Conservation (phyloP, 2,113 vertebrate genomes). For the Philantomba maxwellii region DNA sequence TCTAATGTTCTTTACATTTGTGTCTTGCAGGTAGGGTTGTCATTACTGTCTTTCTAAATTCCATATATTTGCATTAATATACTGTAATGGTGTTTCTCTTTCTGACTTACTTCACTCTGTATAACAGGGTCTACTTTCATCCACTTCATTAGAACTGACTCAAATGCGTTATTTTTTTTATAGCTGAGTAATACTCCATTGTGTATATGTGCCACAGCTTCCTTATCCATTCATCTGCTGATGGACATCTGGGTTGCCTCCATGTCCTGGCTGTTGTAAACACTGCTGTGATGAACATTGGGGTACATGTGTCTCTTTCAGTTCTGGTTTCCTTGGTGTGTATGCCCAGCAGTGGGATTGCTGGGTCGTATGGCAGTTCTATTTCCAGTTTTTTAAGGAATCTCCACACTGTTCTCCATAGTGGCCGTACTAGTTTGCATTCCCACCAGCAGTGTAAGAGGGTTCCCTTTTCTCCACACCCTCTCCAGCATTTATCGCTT, state of each 20-base stretch:
- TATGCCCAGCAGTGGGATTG: background rate
- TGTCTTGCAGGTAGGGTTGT: background rate
- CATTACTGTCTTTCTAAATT: background rate
- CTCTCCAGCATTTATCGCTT: background rate
- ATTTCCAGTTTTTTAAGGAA: background rate
- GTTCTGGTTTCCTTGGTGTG: background rate
- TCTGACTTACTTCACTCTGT: background rate
- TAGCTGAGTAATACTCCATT: background rate
- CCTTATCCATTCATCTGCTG: background rate
- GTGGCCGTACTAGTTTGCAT: background rate
- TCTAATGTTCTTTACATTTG: background rate
- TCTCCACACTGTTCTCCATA: background rate
- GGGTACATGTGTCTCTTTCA: background rate
- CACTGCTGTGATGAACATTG: background rate
- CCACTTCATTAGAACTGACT: background rate
- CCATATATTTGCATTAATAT: background rate
- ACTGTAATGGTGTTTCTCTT: background rate
- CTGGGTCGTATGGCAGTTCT: background rate
- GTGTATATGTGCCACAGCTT: background rate
- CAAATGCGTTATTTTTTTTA: background rate
- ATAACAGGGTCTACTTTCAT: background rate
- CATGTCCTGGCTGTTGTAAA: background rate
- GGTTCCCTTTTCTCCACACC: background rate
- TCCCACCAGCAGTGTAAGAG: background rate
- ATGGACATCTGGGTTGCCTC: background rate